phyloP scores from a whole-genome alignment of 1,140 invertebrate genomes.

The Drosophila novamexicana region DNA sequence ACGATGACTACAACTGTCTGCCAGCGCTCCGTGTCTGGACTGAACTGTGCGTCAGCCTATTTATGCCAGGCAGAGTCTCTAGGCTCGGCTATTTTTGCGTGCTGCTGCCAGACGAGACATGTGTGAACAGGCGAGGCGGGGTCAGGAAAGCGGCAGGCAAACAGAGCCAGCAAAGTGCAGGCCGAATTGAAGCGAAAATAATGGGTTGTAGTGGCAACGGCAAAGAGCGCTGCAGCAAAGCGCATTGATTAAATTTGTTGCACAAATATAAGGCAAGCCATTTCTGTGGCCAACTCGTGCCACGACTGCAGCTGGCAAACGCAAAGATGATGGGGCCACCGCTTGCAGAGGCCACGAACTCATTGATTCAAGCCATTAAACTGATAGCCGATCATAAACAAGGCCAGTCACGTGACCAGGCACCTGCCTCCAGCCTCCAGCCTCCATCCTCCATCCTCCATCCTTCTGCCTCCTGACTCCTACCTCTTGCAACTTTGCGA shows the following conservation, averaged over 20 bases:
- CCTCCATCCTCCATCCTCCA: not conserved
- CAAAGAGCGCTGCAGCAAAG: slow-evolving; percentile 4
- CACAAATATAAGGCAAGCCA: slow-evolving; percentile 25
- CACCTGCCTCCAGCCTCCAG: not conserved
- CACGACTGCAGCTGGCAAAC: not conserved
- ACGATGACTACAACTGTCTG: slow-evolving; percentile 4
- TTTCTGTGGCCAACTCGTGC: slow-evolving; percentile 13
- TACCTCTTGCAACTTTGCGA: not conserved
- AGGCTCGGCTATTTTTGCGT: slow-evolving; percentile 39
- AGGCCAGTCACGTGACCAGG: slow-evolving; percentile 54
- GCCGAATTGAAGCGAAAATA: slow-evolving; percentile 15
- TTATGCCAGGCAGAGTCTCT: slow-evolving; percentile 29
- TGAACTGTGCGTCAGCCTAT: slow-evolving; percentile 40
- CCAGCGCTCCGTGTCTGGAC: slow-evolving; percentile 25
- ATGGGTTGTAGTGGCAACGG: slow-evolving; percentile 5
- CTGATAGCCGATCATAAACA: slow-evolving; percentile 65
- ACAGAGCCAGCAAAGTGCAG: slow-evolving; percentile 10
- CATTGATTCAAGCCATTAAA: slow-evolving; percentile 67
- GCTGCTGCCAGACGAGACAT: slow-evolving; percentile 25
- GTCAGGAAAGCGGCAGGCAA: not conserved
- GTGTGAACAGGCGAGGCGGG: slow-evolving; percentile 1
- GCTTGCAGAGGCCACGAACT: slow-evolving; percentile 9
- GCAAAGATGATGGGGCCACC: not conserved
- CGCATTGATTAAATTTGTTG: slow-evolving; percentile 28
- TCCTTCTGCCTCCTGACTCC: not conserved